Conservation (phyloP, 2,888 invertebrate genomes). For the Lacanobia wlatinum region DNA sequence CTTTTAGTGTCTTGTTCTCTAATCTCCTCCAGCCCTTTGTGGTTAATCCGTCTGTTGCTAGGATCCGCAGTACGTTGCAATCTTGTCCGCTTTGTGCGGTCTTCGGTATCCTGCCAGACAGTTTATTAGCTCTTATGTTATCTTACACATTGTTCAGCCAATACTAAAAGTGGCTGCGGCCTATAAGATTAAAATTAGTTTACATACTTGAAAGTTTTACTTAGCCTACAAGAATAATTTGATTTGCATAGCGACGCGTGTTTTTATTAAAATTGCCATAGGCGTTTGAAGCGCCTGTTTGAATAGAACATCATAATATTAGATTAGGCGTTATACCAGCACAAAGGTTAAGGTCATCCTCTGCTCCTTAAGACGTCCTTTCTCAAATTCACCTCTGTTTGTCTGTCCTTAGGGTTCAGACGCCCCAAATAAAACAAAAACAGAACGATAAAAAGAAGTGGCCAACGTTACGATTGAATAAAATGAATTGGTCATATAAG, state of each 20-base stretch:
- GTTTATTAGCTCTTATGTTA: constrained; percentile 23
- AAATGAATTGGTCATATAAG: constrained; percentile 26
- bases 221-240: not conserved
- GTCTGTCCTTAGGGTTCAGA: constrained; percentile 36
- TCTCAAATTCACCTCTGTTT: constrained; percentile 41
- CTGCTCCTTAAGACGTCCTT: constrained; percentile 45
- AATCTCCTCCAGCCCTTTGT: constrained; percentile 23
- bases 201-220: constrained; percentile 1
- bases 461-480: not conserved
- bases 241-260: not conserved
- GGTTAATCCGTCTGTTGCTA: constrained; percentile 35
- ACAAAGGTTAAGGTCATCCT: constrained; percentile 40
- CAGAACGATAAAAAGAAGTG: constrained; percentile 17
- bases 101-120: constrained; percentile 4
- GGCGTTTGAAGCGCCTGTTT: not conserved
- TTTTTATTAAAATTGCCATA: constrained; percentile 16
- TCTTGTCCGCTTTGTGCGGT: constrained; percentile 29
- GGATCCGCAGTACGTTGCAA: constrained; percentile 17
- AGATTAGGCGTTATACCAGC: not conserved
- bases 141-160: constrained; percentile 21
- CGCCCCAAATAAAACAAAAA: constrained; percentile 13
- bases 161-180: constrained; percentile 3
- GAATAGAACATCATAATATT: constrained; percentile 10
- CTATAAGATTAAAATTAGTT: constrained; percentile 6
- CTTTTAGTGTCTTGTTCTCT: constrained; percentile 9